Percentiles rank a stretch among this genome's conserved stretches.
Evolutionary conservation across 2,888 invertebrate genomes (phyloP).

Genomic region (Lasiommata megera): DNA sequence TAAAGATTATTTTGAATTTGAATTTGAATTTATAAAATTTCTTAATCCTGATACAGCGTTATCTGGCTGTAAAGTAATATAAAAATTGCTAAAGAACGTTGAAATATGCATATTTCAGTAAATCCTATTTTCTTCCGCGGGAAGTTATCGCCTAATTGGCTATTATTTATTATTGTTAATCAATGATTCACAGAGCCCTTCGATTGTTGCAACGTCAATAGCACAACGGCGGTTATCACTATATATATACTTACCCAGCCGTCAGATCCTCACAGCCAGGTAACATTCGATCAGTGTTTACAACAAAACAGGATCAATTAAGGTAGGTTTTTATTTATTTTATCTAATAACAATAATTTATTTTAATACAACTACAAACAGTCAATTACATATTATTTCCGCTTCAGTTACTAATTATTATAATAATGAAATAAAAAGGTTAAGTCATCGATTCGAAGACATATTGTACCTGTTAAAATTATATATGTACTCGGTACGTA

Average conservation of each 20-base stretch:
- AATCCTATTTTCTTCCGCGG: slow-evolving; percentile 28
- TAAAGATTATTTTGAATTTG: too few species aligned
- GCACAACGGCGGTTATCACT: slow-evolving; percentile 45
- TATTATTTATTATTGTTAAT: slow-evolving; percentile 21
- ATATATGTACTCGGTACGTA: too few species aligned
- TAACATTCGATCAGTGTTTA: slow-evolving; percentile 28
- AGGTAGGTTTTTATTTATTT: slow-evolving; percentile 9
- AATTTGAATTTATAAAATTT: too few species aligned
- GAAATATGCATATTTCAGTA: neutral
- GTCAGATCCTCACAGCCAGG: slow-evolving; percentile 31
- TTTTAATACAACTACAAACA: neutral
- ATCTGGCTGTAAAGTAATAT: too few species aligned
- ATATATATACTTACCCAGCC: slow-evolving; percentile 53
- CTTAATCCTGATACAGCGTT: too few species aligned
- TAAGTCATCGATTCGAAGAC: too few species aligned
- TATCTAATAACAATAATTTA: neutral
- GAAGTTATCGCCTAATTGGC: slow-evolving; percentile 29
- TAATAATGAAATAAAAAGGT: too few species aligned
- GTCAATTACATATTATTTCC: too few species aligned
- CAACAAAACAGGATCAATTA: slow-evolving; percentile 24
- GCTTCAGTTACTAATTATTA: too few species aligned
- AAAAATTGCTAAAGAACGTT: too few species aligned
- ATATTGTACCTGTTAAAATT: too few species aligned
- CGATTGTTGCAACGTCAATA: slow-evolving; percentile 43
- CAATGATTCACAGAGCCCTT: slow-evolving; percentile 31